Evolutionary conservation across 2,888 invertebrate species (phyloP).

Genomic region (Drosophila infuscata): DNA sequence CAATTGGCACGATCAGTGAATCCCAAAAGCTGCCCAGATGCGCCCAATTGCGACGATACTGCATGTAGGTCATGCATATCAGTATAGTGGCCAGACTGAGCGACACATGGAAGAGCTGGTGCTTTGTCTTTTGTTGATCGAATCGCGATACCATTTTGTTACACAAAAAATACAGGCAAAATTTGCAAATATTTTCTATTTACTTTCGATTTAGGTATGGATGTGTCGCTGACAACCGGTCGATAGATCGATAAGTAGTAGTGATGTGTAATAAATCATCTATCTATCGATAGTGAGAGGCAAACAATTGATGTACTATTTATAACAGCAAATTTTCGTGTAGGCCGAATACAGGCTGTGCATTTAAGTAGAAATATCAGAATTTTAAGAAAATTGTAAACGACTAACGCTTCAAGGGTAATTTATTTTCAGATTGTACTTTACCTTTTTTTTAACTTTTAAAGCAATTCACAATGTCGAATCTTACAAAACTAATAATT

Average conservation of each 20-base stretch:
- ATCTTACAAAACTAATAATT: neutral
- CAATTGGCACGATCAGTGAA: conserved; percentile 83
- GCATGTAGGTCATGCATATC: conserved; percentile 84
- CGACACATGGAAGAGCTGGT: conserved; percentile 84
- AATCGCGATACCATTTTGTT: conserved; percentile 81
- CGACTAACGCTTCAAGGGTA: neutral
- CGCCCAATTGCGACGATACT: conserved; percentile 82
- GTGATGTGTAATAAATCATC: conserved; percentile 13
- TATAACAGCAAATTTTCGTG: neutral
- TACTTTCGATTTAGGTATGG: conserved; percentile 39
- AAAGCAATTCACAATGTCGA: neutral
- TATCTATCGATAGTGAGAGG: conserved; percentile 22
- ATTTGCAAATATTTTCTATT: conserved; percentile 39
- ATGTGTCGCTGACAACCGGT: conserved; percentile 30
- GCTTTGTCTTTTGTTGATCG: conserved; percentile 84
- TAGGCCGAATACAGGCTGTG: neutral
- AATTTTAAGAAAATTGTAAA: neutral
- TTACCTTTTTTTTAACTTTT: neutral
- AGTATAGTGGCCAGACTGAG: conserved; percentile 83
- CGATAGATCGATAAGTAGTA: conserved; percentile 15
- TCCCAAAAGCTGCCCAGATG: conserved; percentile 84
- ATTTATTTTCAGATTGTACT: neutral
- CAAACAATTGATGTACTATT: neutral
- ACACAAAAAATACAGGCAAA: conserved; percentile 13
- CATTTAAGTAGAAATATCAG: too few species aligned